Evolutionary conservation across 1,140 invertebrate genomes (phyloP), one percentile per base, ranked within the genome.

Genomic region (Hermetia illucens): DNA sequence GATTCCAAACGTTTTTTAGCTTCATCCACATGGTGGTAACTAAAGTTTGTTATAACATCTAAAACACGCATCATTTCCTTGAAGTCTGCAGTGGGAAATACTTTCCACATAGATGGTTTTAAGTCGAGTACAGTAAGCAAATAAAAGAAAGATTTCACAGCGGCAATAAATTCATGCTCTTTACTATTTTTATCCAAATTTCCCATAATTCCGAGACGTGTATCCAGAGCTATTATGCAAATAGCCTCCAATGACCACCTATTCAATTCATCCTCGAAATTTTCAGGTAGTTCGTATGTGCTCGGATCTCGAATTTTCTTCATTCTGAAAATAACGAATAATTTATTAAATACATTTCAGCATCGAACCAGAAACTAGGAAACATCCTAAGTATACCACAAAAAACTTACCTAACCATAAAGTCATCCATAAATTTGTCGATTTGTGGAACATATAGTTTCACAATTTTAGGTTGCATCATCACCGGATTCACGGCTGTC

Each of bases 221-320:
- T 65, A 24, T 83, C 77, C 24, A 84, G 57, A 2, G 77, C 77
- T 2, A 86, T 68, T 5, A 71, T 53, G 1, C 65, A 71, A 4
- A 82, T 75, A 0, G 75, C 77, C 51, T 84, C 80, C 13, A 83
- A 49, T 2, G 75, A 62, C 72, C 77, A 76, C 48, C 75, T 70
- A 48, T 73, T 74, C 37, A 81, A 61, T 47, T 79, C 72, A 36
- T 69, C 66, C 22, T 70, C 61, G 46, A 79, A 77, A 40, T 69
- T 58, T 0, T 47, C 51, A 0, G 69, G 67, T 21, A 79, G 55
- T 52, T 73, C 69, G 39, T 66, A n/a, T 0, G 45, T 69, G 25
- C 66, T 52, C 16, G 64, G 44, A 46, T 72, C 58, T 16, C 69
- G 57, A 15, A 71, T 58, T 24, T 54, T 50, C 45, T 58, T 65